Evolutionary conservation across 2,888 invertebrate genomes (phyloP).

Genomic region (Yponomeuta plumbellus): DNA sequence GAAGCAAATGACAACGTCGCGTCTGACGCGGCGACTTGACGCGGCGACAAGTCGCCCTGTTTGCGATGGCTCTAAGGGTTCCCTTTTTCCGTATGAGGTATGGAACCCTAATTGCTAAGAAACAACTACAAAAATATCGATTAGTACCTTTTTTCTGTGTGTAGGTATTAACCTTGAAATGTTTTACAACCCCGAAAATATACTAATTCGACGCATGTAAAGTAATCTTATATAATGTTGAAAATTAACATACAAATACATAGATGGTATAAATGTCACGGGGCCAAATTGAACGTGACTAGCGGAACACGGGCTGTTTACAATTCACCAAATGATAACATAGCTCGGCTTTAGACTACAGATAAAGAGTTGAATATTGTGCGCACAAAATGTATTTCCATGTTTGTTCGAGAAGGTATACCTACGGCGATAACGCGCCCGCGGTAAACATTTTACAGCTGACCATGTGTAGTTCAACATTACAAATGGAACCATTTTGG

Average conservation of each 20-base stretch:
- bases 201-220: neutral
- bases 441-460: neutral
- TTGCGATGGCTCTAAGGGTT: no score
- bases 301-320: slow-evolving; percentile 20
- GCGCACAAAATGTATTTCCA: slow-evolving; percentile 13
- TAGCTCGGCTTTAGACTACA: slow-evolving; percentile 24
- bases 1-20: no score
- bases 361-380: slow-evolving; percentile 21
- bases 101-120: no score
- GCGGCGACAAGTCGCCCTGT: no score
- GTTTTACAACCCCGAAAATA: no score
- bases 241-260: slow-evolving; percentile 4
- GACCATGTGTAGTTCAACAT: neutral
- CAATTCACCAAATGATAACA: slow-evolving; percentile 24
- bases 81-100: no score
- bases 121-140: no score
- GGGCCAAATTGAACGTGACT: slow-evolving; percentile 6
- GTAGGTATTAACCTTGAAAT: no score
- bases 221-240: neutral
- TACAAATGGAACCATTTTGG: no score
- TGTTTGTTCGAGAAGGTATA: neutral
- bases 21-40: no score
- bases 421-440: neutral
- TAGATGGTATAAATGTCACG: neutral
- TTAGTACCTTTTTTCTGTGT: no score